Evolutionary conservation across 2,888 invertebrate genomes (phyloP), one percentile per base, ranked within the genome.

Genomic region (Flexamia atlantica): DNA sequence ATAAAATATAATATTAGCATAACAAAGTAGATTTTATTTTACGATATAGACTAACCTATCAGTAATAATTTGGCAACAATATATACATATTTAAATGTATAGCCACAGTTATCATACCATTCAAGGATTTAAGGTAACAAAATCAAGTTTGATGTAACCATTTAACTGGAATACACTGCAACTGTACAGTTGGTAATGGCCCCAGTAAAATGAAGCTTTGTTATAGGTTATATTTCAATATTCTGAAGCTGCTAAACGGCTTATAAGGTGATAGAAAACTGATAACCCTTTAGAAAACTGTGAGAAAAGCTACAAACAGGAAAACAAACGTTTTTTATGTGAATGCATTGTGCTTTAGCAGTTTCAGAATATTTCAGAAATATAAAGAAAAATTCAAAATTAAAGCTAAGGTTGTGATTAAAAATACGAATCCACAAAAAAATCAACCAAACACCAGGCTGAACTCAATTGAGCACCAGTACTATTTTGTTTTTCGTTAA

Each of bases 21-120:
- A 64, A 64, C 28, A 64, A 64, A 64, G 28, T 64, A n/a, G 4
- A 28, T 28, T 64, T 64, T 30, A 64, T 28, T n/a, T 64, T 17
- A 64, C 30, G 28, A 12, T 28, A 64, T 9, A 1, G 14, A 28
- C 25, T 64, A 64, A 28, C 7, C 64, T 64, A 64, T n/a, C 30
- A 64, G 25, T 64, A 14, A 28, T 23, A 12, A 23, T 53, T 64
- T 64, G 64, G 64, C 64, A 64, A 64, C 64, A 64, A 28, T 4
- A 64, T 64, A 10, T 53, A 53, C 53, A 23, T 53, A 23, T 53
- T n/a, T 53, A 53, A 23, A 53, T 20, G 4, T 53, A 53, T 23
- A 53, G 53, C 53, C 53, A 53, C 23, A 23, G 23, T 53, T 53
- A 36, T 46, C n/a, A 17, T 17, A 53, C 20, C 23, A 53, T 53